Conservation (phyloP, 2,888 invertebrate genomes). For the Tethea ocularis region DNA sequence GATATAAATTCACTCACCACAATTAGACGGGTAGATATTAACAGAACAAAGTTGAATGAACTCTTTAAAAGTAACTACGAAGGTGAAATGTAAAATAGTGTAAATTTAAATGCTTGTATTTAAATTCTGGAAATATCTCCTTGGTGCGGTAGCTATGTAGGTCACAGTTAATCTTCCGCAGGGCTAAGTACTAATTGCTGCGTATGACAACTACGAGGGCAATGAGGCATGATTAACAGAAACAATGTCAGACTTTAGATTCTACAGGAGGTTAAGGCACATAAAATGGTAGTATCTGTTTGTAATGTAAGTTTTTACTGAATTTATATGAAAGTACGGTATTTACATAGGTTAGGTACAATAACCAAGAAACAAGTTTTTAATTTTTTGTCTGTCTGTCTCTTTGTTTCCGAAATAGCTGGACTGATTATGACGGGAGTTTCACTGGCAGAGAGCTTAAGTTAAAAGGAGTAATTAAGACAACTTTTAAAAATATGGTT, state of each 20-base stretch:
- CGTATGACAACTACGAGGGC: constrained; percentile 39
- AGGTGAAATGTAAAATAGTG: neutral
- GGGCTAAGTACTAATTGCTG: constrained; percentile 19
- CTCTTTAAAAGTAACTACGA: neutral
- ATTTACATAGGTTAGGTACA: no score
- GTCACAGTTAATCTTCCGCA: constrained; percentile 26
- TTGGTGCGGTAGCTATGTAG: neutral
- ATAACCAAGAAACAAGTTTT: no score
- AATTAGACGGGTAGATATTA: neutral
- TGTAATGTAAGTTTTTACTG: no score
- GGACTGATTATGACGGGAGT: no score
- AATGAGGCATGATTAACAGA: constrained; percentile 41
- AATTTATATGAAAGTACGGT: no score
- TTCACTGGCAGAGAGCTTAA: no score
- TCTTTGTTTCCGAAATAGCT: no score
- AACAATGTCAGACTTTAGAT: constrained; percentile 20
- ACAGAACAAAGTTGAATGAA: neutral
- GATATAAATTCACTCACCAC: no score
- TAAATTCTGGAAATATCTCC: neutral
- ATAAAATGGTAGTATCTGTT: no score
- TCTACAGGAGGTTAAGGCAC: constrained; percentile 11
- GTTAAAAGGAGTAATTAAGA: no score
- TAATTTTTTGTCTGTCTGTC: no score
- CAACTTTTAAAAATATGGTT: no score
- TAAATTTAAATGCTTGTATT: neutral